These are phyloP conservation scores for Steatocranus sp. DNA, from an alignment of 2,797 vertebrate genomes.

Conservation along the genomic window DNA sequence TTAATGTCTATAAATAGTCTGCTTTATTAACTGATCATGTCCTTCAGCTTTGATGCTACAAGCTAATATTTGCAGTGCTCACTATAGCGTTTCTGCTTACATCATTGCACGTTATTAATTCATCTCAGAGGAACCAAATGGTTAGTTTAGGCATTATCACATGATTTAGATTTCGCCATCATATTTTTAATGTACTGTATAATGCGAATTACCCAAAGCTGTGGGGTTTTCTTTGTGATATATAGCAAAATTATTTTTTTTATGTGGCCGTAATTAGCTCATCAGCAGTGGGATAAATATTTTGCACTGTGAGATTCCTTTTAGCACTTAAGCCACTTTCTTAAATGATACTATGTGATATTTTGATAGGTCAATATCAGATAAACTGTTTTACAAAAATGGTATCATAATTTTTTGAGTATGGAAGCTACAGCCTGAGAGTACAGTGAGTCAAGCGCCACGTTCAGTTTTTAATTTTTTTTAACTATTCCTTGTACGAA, in stretches of 20 bases:
- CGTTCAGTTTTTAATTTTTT: not conserved
- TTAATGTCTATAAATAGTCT: not conserved
- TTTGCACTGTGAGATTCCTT: not conserved
- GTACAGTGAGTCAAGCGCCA: not conserved
- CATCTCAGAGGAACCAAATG: not conserved
- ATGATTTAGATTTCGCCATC: accelerated
- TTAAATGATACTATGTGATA: not conserved
- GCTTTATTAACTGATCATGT: not conserved
- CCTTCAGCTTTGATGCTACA: not conserved
- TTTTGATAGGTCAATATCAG: not conserved
- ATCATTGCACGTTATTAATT: not conserved
- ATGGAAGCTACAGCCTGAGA: not conserved
- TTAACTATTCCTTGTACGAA: not conserved
- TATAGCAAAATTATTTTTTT: not conserved
- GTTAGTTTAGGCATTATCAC: not conserved
- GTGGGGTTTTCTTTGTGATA: not conserved
- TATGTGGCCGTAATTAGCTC: not conserved
- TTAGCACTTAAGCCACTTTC: not conserved
- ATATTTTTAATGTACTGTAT: not conserved
- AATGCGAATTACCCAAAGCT: not conserved
- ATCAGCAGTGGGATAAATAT: not conserved
- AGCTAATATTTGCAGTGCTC: not conserved
- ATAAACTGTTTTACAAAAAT: not conserved
- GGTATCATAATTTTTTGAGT: not conserved
- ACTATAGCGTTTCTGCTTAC: not conserved